Percentiles rank a stretch among this genome's conserved stretches.
These are phyloP conservation scores for Anguilla obscura DNA, from an alignment of 2,797 vertebrate genomes.

Conservation along the genomic window DNA sequence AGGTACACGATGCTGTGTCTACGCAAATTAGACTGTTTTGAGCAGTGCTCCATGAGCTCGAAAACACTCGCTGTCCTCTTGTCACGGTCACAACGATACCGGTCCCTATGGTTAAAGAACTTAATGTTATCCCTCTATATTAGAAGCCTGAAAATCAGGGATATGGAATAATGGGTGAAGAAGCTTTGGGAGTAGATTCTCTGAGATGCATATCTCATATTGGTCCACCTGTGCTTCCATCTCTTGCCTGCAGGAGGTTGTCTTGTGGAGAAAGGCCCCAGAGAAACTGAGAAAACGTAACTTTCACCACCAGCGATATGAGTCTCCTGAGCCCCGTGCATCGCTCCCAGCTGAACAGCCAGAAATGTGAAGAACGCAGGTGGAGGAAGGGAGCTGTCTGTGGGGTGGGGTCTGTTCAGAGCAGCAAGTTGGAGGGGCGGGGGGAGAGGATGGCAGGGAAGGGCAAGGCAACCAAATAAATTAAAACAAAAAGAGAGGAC, in stretches of 20 bases:
- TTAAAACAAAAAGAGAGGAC: conserved; percentile 20
- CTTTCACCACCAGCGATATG: conserved; percentile 91
- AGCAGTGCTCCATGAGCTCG: conserved; percentile 25
- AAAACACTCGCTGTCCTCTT: not conserved
- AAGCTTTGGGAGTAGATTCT: no score
- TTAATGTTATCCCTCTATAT: no score
- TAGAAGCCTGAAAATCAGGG: not conserved
- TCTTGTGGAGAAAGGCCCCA: conserved; percentile 98
- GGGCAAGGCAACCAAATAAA: conserved; percentile 19
- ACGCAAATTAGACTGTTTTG: not conserved
- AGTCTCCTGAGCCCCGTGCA: conserved; percentile 89
- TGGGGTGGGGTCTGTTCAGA: conserved; percentile 47
- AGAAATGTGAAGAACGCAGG: conserved; percentile 77
- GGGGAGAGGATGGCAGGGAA: conserved; percentile 36
- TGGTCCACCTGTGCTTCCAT: not conserved
- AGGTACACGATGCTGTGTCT: conserved; percentile 69
- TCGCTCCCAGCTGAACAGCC: conserved; percentile 83
- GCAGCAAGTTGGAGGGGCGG: conserved; percentile 56
- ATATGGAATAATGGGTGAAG: no score
- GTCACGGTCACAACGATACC: not conserved
- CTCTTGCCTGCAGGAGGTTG: conserved; percentile 81
- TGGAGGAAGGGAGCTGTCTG: not conserved
- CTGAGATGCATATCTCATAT: not conserved
- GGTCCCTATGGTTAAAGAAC: not conserved
- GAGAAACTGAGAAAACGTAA: conserved; percentile 97